Percentiles rank a stretch among this genome's conserved stretches.
phyloP scores from a whole-genome alignment of 2,797 vertebrate species.

The Xyrichtys novacula region DNA sequence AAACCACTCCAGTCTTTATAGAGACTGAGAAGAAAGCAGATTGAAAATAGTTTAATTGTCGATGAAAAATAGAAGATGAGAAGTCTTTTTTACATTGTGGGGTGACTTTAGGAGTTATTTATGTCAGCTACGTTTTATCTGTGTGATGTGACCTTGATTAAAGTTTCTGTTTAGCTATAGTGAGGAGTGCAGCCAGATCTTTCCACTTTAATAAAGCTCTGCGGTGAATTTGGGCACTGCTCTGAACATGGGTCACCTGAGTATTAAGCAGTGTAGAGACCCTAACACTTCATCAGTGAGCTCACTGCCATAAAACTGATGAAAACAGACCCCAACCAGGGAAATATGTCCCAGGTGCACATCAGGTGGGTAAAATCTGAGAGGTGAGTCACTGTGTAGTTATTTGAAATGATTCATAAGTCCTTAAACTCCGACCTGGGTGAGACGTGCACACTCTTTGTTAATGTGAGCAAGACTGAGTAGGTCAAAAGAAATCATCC shows the following conservation, averaged over 20 bases:
- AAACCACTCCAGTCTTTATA: too few relatives aligned
- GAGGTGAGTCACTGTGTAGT: background rate
- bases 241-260: background rate
- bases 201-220: too few relatives aligned
- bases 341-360: background rate
- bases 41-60: too few relatives aligned
- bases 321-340: background rate
- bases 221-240: background rate
- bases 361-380: background rate
- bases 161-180: too few relatives aligned
- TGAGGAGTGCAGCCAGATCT: too few relatives aligned
- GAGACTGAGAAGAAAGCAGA: too few relatives aligned
- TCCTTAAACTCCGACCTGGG: background rate
- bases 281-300: background rate
- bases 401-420: conserved; percentile 3
- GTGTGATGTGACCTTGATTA: too few relatives aligned
- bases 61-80: too few relatives aligned
- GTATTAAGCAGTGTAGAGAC: background rate
- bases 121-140: too few relatives aligned
- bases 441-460: background rate
- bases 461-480: conserved; percentile 32
- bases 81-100: too few relatives aligned
- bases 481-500: conserved; percentile 48
- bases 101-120: too few relatives aligned
- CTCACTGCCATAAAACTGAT: background rate